A percentile compares a stretch with the other conserved stretches of the same genome.
Evolutionary conservation across 2,888 invertebrate genomes (phyloP).

Genomic region (Ferrisia virgata): DNA sequence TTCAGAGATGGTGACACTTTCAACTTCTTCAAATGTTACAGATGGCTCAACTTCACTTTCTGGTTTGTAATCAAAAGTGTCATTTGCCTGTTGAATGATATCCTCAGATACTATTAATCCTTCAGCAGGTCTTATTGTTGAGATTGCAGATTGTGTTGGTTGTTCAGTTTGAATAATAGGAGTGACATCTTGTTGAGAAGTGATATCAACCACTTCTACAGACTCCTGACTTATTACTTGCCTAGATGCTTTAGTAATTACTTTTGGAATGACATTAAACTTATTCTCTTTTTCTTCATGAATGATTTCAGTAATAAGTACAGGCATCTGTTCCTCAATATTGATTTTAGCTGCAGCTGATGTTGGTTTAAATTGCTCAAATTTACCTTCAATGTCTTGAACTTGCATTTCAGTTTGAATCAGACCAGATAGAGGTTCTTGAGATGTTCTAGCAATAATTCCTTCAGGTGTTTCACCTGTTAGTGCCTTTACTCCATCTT

Average conservation of each 20-base stretch:
- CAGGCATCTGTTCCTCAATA: conserved; percentile 49
- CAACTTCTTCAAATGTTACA: conserved; percentile 50
- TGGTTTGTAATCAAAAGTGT: neutral
- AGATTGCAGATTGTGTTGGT: neutral
- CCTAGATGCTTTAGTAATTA: conserved; percentile 48
- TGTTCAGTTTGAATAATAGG: conserved; percentile 52
- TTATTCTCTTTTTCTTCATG: conserved; percentile 44
- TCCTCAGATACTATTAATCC: conserved; percentile 51
- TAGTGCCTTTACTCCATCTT: neutral
- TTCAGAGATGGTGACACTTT: conserved; percentile 48
- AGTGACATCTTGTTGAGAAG: conserved; percentile 60
- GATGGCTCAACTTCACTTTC: conserved; percentile 48
- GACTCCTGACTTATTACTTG: conserved; percentile 42
- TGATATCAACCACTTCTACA: conserved; percentile 52
- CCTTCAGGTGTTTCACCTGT: conserved; percentile 49
- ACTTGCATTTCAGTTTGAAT: conserved; percentile 54
- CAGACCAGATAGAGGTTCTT: conserved; percentile 52
- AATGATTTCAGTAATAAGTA: conserved; percentile 46
- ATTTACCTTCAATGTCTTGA: conserved; percentile 51
- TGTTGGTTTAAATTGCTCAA: neutral
- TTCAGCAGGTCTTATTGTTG: conserved; percentile 49
- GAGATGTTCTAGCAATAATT: conserved; percentile 55
- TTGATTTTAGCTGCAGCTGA: conserved; percentile 17
- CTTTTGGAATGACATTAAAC: neutral
- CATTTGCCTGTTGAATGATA: conserved; percentile 52